phyloP scores from a whole-genome alignment of 2,888 invertebrate genomes.

The Laothoe populi region DNA sequence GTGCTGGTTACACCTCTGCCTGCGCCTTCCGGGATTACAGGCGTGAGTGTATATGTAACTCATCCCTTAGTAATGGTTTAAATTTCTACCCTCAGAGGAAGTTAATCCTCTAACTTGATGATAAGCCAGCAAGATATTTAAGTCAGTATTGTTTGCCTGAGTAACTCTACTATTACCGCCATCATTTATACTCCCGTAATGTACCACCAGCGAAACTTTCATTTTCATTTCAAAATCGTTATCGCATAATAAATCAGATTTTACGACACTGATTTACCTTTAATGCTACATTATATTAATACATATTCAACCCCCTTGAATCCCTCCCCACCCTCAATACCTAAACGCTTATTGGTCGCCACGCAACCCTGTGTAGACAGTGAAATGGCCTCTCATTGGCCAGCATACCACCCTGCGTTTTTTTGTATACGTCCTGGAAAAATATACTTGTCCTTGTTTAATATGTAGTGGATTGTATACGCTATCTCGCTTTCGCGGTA shows the following conservation, averaged over 20 bases:
- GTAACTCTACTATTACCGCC: too few species aligned
- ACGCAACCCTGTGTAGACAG: slow-evolving; percentile 2
- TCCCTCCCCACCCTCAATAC: neutral
- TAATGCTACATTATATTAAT: slow-evolving; percentile 28
- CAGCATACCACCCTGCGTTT: slow-evolving; percentile 54
- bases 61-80: too few species aligned
- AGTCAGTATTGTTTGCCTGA: neutral
- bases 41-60: too few species aligned
- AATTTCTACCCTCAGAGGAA: too few species aligned
- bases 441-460: slow-evolving; percentile 60
- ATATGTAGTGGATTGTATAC: slow-evolving; percentile 44
- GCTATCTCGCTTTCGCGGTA: slow-evolving; percentile 60
- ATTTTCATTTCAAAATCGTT: slow-evolving; percentile 22
- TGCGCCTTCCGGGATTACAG: too few species aligned
- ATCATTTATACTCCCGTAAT: slow-evolving; percentile 17
- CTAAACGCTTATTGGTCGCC: neutral
- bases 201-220: slow-evolving; percentile 1
- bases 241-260: slow-evolving; percentile 30
- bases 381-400: slow-evolving; percentile 54
- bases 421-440: slow-evolving; percentile 66
- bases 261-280: slow-evolving; percentile 19
- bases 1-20: too few species aligned
- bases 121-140: too few species aligned
- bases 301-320: slow-evolving; percentile 13
- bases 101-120: too few species aligned